Conservation (phyloP, 2,797 vertebrate genomes). For the Platyrinchus mystaceus region DNA sequence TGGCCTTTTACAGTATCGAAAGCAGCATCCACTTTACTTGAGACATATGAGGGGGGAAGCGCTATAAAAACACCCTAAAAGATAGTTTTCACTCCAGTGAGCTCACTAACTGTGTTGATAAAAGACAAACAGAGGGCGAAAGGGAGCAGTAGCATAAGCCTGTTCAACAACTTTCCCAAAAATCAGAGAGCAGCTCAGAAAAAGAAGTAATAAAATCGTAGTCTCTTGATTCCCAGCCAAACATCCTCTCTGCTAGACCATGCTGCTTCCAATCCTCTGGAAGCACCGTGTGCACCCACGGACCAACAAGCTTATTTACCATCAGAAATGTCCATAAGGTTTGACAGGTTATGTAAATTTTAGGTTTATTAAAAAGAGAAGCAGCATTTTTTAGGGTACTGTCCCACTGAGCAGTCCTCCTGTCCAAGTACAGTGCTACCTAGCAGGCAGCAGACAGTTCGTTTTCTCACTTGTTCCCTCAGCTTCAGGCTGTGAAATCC, state of each 20-base stretch:
- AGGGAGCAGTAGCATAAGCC: neutral
- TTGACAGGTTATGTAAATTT: neutral
- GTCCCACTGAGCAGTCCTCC: neutral
- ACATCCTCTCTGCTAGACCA: neutral
- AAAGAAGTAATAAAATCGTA: neutral
- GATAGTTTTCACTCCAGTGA: neutral
- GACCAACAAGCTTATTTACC: neutral
- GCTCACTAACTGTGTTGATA: neutral
- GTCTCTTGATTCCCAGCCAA: neutral
- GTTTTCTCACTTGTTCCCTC: neutral
- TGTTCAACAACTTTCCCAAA: neutral
- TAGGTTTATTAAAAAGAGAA: neutral
- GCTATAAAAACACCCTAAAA: neutral
- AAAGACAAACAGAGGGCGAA: neutral
- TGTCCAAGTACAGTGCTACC: neutral
- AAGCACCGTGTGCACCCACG: rapidly evolving
- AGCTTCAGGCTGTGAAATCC: neutral
- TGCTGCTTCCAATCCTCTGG: neutral
- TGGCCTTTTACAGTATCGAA: neutral
- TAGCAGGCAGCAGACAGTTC: neutral
- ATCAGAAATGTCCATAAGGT: neutral
- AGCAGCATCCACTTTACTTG: neutral
- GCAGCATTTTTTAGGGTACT: neutral
- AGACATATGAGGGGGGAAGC: neutral
- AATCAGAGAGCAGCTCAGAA: neutral